These are phyloP conservation scores for Platygyra sinensis DNA, from an alignment of 64 coral and sea anemone genomes.

Conservation along the genomic window DNA sequence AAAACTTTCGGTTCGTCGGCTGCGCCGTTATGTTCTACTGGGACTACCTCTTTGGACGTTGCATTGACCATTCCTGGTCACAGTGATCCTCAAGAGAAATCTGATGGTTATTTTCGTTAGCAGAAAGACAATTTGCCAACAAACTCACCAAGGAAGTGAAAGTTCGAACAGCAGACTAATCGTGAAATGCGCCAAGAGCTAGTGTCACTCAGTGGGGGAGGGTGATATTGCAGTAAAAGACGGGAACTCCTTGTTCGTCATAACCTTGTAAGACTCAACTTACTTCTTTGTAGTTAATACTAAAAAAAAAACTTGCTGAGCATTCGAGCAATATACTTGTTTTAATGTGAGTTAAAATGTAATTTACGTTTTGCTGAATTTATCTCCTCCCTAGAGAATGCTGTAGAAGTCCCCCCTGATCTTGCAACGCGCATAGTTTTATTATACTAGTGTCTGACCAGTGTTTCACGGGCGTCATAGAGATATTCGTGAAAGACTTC, in stretches of 20 bases:
- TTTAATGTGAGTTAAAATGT: background rate
- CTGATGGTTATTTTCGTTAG: background rate
- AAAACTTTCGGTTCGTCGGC: conserved; percentile 52
- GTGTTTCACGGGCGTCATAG: background rate
- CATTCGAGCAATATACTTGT: background rate
- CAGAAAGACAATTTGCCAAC: conserved; percentile 6
- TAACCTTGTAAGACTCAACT: background rate
- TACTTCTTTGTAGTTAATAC: background rate
- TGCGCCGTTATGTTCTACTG: conserved; percentile 22
- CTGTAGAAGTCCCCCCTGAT: background rate
- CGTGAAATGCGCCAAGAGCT: background rate
- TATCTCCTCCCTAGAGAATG: background rate
- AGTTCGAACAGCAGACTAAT: background rate
- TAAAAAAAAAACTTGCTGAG: background rate
- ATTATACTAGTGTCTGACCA: background rate
- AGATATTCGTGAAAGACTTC: no score
- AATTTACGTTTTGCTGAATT: background rate
- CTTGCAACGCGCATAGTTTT: background rate
- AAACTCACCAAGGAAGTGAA: background rate
- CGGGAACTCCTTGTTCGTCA: background rate
- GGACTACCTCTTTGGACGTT: conserved; percentile 44
- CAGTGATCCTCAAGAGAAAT: conserved; percentile 11
- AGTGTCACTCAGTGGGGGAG: conserved; percentile 5
- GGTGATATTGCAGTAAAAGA: background rate
- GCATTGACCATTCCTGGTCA: conserved; percentile 70